Percentiles rank a stretch among this genome's conserved stretches.
Conservation (phyloP, 2,888 invertebrate genomes). For the Tupiocoris notatus region DNA sequence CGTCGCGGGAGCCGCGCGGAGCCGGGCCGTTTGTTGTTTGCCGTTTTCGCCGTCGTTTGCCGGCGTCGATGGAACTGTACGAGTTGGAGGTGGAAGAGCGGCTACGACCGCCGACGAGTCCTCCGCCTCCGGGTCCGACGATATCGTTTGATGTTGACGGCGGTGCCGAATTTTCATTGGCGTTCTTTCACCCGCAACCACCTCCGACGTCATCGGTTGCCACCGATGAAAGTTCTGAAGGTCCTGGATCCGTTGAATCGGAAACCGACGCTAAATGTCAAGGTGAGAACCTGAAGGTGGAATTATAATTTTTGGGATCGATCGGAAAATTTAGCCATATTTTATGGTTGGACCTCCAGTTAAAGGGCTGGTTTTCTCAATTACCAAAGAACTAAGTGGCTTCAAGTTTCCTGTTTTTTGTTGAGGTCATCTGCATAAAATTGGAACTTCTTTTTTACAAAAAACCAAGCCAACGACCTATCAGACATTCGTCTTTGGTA, state of each 20-base stretch:
- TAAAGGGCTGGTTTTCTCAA: not conserved
- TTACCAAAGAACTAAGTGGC: too few species aligned
- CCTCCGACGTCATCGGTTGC: slow-evolving; percentile 22
- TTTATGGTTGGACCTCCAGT: not conserved
- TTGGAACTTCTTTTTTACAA: too few species aligned
- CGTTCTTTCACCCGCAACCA: slow-evolving; percentile 22
- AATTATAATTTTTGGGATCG: not conserved
- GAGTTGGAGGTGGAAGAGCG: slow-evolving; percentile 37
- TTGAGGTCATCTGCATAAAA: too few species aligned
- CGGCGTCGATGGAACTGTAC: slow-evolving; percentile 26
- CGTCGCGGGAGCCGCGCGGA: slow-evolving; percentile 29
- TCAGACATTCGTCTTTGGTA: too few species aligned
- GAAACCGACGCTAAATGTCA: slow-evolving; percentile 28
- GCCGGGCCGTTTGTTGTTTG: not conserved
- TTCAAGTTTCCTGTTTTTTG: too few species aligned
- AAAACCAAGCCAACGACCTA: too few species aligned
- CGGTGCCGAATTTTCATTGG: slow-evolving; percentile 27
- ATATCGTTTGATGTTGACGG: slow-evolving; percentile 34
- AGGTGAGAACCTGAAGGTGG: slow-evolving; percentile 10
- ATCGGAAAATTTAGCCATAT: not conserved
- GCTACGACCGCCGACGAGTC: slow-evolving; percentile 28
- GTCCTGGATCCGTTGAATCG: slow-evolving; percentile 26
- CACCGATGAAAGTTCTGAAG: slow-evolving; percentile 17
- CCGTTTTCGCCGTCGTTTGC: not conserved
- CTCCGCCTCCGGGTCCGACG: slow-evolving; percentile 33